A percentile compares a stretch with the other conserved stretches of the same genome.
These are phyloP conservation scores for Ictidomys tridecemlineatus DNA, from an alignment of 2,113 vertebrate genomes.

Conservation along the genomic window DNA sequence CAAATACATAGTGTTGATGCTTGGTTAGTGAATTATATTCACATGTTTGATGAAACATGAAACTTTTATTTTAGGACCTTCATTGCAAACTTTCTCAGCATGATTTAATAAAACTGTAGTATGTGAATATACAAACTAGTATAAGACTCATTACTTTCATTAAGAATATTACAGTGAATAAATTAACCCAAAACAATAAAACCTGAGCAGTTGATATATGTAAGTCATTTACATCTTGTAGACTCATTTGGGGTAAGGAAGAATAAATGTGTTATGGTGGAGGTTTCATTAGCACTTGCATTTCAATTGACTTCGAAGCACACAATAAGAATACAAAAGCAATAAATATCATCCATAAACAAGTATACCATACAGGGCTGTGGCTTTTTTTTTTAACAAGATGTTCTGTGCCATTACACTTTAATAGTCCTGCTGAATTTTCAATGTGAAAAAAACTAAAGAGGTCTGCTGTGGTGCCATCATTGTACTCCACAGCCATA, in stretches of 20 bases:
- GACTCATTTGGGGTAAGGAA: conserved; percentile 87
- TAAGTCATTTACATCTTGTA: conserved; percentile 90
- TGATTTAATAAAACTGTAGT: conserved; percentile 90
- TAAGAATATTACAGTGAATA: conserved; percentile 91
- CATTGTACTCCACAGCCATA: conserved; percentile 62
- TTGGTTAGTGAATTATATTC: conserved; percentile 82
- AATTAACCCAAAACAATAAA: conserved; percentile 91
- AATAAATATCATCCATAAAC: conserved; percentile 90
- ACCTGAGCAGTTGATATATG: conserved; percentile 89
- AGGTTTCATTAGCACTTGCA: conserved; percentile 90
- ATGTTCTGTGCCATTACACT: conserved; percentile 87
- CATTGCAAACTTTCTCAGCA: conserved; percentile 87
- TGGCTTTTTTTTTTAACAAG: conserved; percentile 82
- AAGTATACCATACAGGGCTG: conserved; percentile 82
- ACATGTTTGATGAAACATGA: conserved; percentile 85
- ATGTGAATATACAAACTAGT: conserved; percentile 87
- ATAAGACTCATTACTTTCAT: conserved; percentile 92
- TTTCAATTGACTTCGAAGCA: conserved; percentile 89
- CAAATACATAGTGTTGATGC: conserved; percentile 82
- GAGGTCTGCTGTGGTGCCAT: conserved; percentile 68
- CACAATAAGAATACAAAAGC: conserved; percentile 84
- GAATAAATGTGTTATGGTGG: conserved; percentile 86
- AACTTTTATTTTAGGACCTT: conserved; percentile 84
- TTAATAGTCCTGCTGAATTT: conserved; percentile 85
- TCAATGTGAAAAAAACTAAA: conserved; percentile 78